Percentiles rank a stretch among this genome's conserved stretches.
phyloP scores from a whole-genome alignment of 2,888 invertebrate species.

The Cremastinae sp. region DNA sequence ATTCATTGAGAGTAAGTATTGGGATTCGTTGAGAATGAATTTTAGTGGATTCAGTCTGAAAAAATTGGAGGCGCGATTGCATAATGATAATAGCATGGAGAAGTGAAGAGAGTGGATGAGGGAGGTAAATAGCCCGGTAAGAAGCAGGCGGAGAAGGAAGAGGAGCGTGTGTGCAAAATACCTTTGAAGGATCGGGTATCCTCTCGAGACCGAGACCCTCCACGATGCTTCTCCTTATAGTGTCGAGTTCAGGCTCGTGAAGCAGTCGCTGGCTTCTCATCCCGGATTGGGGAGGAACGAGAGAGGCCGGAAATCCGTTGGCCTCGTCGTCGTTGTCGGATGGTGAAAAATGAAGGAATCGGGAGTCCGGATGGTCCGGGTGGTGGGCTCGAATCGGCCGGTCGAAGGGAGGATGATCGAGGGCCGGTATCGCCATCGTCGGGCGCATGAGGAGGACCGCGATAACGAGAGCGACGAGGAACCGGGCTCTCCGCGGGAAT shows the following conservation, averaged over 20 bases:
- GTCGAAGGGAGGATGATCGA: constrained; percentile 11
- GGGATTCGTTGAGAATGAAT: too few relatives aligned
- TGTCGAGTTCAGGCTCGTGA: constrained; percentile 72
- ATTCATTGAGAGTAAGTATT: too few relatives aligned
- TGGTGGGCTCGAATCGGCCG: neutral
- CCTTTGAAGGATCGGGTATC: constrained; percentile 78
- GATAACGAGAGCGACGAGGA: constrained; percentile 56
- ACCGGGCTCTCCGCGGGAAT: constrained; percentile 38
- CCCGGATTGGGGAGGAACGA: constrained; percentile 49
- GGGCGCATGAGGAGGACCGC: constrained; percentile 52
- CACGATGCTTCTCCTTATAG: constrained; percentile 76
- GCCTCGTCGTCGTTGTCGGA: constrained; percentile 34
- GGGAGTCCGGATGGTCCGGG: neutral
- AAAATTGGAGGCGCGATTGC: neutral
- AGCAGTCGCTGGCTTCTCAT: constrained; percentile 53
- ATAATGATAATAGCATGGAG: constrained; percentile 28
- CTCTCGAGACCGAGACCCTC: constrained; percentile 76
- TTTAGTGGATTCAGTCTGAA: too few relatives aligned
- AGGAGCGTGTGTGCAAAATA: constrained; percentile 63
- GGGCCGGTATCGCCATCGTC: constrained; percentile 52
- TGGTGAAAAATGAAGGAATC: too few relatives aligned
- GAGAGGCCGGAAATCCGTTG: constrained; percentile 46
- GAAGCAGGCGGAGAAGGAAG: constrained; percentile 17
- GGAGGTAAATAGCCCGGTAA: neutral
- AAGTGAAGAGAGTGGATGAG: neutral